Conservation (phyloP, 2,888 invertebrate genomes). For the Agrotis clavis region DNA sequence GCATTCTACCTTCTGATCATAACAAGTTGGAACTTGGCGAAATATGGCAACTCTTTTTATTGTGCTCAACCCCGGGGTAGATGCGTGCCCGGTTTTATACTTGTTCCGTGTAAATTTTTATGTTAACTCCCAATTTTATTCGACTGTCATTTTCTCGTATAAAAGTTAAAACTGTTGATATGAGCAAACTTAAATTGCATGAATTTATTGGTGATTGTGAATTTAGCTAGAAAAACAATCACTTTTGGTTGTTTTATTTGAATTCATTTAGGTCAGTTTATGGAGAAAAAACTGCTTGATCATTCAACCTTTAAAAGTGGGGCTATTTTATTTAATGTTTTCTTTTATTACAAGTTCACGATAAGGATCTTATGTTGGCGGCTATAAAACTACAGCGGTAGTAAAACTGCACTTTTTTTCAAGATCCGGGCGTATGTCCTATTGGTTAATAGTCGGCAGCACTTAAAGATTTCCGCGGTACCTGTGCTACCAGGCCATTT, state of each 20-base stretch:
- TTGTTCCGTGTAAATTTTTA: constrained; percentile 81
- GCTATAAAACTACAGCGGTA: constrained; percentile 49
- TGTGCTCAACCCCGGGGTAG: constrained; percentile 68
- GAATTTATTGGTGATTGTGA: constrained; percentile 71
- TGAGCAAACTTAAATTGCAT: constrained; percentile 74
- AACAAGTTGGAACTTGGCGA: constrained; percentile 81
- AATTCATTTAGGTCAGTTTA: constrained; percentile 10
- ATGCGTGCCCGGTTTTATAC: constrained; percentile 76
- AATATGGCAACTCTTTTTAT: constrained; percentile 84
- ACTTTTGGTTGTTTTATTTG: constrained; percentile 38
- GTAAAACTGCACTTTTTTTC: constrained; percentile 46
- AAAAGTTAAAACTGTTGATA: constrained; percentile 74
- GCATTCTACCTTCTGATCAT: constrained; percentile 79
- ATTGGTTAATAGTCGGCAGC: constrained; percentile 63
- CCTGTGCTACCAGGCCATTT: constrained; percentile 71
- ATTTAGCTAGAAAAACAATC: constrained; percentile 65
- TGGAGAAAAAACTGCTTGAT: constrained; percentile 4
- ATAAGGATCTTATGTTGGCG: constrained; percentile 52
- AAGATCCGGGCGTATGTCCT: constrained; percentile 63
- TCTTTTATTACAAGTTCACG: constrained; percentile 34
- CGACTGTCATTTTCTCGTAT: constrained; percentile 73
- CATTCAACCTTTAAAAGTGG: constrained; percentile 19
- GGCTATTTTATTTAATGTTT: constrained; percentile 38
- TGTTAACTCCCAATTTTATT: constrained; percentile 75
- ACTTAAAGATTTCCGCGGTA: constrained; percentile 73